These are phyloP conservation scores for Cygnus atratus DNA, from an alignment of 2,113 vertebrate genomes.

Conservation along the genomic window DNA sequence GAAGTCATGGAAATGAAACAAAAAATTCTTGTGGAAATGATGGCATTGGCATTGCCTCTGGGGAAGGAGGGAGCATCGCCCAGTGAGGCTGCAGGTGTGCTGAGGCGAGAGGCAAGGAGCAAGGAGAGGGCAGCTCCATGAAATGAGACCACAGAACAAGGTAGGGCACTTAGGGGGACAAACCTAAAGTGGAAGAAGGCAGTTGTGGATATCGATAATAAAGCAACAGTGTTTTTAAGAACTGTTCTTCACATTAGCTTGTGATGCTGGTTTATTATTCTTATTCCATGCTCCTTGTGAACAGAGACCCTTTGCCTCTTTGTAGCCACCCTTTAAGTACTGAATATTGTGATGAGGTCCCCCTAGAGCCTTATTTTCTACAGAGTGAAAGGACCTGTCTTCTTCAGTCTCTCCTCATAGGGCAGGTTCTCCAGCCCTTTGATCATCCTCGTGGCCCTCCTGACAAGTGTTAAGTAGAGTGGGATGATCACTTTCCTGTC, in stretches of 20 bases:
- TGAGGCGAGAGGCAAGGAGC: neutral
- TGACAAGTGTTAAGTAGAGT: neutral
- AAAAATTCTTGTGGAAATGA: neutral
- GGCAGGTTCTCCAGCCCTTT: neutral
- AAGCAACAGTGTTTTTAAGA: neutral
- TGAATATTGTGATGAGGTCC: neutral
- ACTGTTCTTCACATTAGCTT: neutral
- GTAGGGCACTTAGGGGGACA: accelerated
- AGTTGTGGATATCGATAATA: neutral
- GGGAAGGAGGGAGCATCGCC: accelerated
- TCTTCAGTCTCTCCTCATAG: neutral
- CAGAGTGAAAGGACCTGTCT: neutral
- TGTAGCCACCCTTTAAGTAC: neutral
- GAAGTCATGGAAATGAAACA: neutral
- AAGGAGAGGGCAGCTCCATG: neutral
- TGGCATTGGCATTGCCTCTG: accelerated
- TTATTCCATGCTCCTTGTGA: neutral
- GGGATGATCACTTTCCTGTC: neutral
- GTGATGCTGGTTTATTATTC: neutral
- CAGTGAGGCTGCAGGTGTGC: neutral
- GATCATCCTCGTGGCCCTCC: neutral
- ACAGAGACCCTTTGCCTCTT: neutral
- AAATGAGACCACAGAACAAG: neutral
- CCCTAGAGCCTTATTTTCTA: neutral
- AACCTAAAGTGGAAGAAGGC: neutral